Evolutionary conservation across 1,140 invertebrate genomes (phyloP).

Genomic region (Octopus bimaculoides): DNA sequence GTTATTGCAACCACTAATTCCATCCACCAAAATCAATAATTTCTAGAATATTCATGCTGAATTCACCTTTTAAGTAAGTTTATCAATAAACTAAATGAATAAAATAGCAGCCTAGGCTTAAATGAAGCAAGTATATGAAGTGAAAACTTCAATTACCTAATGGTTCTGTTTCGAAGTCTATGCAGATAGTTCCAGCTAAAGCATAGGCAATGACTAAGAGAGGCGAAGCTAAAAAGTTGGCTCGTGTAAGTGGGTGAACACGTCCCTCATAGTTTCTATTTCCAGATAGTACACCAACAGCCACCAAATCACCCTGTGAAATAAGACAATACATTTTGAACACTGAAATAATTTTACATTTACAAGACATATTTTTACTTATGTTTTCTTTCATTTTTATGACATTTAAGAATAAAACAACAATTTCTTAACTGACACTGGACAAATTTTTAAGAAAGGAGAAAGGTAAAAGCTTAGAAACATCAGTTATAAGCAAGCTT

Average conservation of each 20-base stretch:
- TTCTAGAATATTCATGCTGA: not conserved
- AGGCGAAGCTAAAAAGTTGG: constrained; percentile 95
- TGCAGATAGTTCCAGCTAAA: constrained; percentile 87
- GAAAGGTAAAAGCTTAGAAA: not conserved
- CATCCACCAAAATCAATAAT: not conserved
- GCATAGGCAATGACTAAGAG: constrained; percentile 95
- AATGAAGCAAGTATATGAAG: too few relatives aligned
- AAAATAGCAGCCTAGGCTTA: too few relatives aligned
- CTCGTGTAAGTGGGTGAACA: constrained; percentile 92
- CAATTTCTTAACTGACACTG: too few relatives aligned
- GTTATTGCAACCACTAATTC: not conserved
- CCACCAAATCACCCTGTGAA: constrained; percentile 73
- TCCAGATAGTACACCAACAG: constrained; percentile 91
- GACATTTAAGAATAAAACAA: too few relatives aligned
- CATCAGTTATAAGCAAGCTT: not conserved
- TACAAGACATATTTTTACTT: too few relatives aligned
- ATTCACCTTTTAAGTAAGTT: not conserved
- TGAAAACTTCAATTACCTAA: constrained; percentile 64
- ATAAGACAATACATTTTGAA: constrained; percentile 4
- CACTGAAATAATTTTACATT: not conserved
- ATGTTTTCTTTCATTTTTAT: too few relatives aligned
- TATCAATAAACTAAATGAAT: too few relatives aligned
- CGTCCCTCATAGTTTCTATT: constrained; percentile 98
- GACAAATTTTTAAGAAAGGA: too few relatives aligned
- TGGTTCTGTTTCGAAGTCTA: constrained; percentile 90